Evolutionary conservation across 2,797 vertebrate species (phyloP).

Genomic region (Characodon lateralis): DNA sequence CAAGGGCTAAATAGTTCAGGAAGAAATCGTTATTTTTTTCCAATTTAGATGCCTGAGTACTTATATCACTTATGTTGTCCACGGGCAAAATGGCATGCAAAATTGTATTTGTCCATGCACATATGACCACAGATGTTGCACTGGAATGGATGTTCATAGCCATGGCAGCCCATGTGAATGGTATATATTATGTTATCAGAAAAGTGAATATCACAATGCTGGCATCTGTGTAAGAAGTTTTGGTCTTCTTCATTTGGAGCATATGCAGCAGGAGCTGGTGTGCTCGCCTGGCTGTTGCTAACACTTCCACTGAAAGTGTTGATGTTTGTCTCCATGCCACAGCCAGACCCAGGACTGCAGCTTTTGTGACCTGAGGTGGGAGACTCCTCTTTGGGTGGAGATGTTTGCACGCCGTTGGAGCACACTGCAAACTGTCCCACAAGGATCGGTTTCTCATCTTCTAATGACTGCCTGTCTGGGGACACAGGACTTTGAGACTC

Average conservation of each 20-base stretch:
- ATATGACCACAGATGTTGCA: conserved; percentile 97
- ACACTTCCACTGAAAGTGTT: conserved; percentile 84
- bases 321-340: conserved; percentile 82
- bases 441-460: conserved; percentile 93
- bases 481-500: conserved; percentile 84
- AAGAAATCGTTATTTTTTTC: neutral
- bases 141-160: conserved; percentile 94
- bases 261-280: conserved; percentile 76
- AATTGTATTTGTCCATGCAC: conserved; percentile 95
- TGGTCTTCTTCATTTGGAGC: conserved; percentile 77
- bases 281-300: conserved; percentile 90
- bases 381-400: conserved; percentile 83
- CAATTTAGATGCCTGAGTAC: neutral
- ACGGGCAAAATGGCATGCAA: conserved; percentile 97
- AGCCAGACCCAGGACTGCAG: conserved; percentile 85
- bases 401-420: conserved; percentile 80
- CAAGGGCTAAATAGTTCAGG: neutral
- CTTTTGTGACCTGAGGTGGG: conserved; percentile 81
- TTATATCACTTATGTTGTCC: conserved; percentile 90
- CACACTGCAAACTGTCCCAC: conserved; percentile 80
- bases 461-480: conserved; percentile 85
- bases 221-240: conserved; percentile 90
- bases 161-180: conserved; percentile 98
- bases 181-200: conserved; percentile 97
- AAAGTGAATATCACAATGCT: conserved; percentile 95